Evolutionary conservation across 2,888 invertebrate genomes (phyloP).

Genomic region (Apotomis betuletana): DNA sequence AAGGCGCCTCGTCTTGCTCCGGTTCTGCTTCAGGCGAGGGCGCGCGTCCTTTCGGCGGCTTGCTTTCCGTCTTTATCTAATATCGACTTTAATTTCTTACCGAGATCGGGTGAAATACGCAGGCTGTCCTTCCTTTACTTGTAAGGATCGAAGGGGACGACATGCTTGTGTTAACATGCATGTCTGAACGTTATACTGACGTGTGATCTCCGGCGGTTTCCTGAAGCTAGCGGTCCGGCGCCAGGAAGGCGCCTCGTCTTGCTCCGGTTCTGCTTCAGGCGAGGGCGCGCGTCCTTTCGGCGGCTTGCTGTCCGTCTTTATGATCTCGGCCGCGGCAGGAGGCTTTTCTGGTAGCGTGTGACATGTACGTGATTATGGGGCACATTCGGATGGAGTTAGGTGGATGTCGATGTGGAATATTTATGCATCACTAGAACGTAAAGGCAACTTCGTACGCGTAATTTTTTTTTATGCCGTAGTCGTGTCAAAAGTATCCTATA

Average conservation of each 20-base stretch:
- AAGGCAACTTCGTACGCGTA: too few species aligned
- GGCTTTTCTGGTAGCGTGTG: constrained; percentile 63
- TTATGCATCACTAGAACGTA: background rate
- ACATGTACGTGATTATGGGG: background rate
- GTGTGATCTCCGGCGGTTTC: constrained; percentile 63
- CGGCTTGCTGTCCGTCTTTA: constrained; percentile 73
- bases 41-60: too few species aligned
- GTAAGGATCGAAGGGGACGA: too few species aligned
- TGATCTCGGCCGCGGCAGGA: constrained; percentile 63
- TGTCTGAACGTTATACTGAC: constrained; percentile 56
- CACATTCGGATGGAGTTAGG: background rate
- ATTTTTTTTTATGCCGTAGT: too few species aligned
- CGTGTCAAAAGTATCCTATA: too few species aligned
- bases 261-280: constrained; percentile 60
- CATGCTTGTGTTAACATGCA: too few species aligned
- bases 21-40: constrained; percentile 65
- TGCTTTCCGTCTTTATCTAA: too few species aligned
- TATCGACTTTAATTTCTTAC: background rate
- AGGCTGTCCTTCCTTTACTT: background rate
- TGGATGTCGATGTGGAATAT: constrained; percentile 5
- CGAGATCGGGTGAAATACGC: background rate
- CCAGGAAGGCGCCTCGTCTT: constrained; percentile 76
- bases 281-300: constrained; percentile 72
- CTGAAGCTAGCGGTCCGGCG: constrained; percentile 73
- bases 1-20: too few species aligned